These are phyloP conservation scores for Bellardia bayeri DNA, from an alignment of 2,888 invertebrate species.

Conservation along the genomic window DNA sequence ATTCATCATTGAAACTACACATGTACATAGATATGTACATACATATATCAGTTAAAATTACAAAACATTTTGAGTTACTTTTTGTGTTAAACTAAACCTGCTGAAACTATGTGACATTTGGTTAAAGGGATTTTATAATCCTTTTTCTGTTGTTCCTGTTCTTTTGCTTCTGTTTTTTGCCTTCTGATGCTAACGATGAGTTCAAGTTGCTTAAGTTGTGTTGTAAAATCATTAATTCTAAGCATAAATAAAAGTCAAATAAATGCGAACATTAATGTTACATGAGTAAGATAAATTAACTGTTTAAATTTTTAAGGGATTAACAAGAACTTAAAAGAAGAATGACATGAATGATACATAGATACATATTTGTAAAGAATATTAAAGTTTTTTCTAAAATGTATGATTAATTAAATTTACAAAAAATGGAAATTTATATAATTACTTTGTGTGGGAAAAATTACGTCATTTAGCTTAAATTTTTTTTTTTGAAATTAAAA, in stretches of 20 bases:
- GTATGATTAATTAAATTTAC: neutral
- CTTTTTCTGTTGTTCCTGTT: neutral
- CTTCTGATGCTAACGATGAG: conserved; percentile 32
- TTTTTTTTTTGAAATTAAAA: too few relatives aligned
- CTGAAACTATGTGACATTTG: conserved; percentile 20
- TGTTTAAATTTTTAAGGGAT: conserved; percentile 48
- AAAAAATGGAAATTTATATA: too few relatives aligned
- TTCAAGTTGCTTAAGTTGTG: neutral
- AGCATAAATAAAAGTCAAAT: conserved; percentile 63
- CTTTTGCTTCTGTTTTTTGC: neutral
- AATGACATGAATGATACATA: neutral
- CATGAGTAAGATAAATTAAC: conserved; percentile 62
- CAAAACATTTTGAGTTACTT: neutral
- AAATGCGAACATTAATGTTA: conserved; percentile 41
- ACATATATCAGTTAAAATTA: neutral
- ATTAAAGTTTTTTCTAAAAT: neutral
- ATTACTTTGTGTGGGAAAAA: too few relatives aligned
- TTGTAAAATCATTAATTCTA: conserved; percentile 49
- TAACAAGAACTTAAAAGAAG: conserved; percentile 27
- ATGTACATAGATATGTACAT: too few relatives aligned
- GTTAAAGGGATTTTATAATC: neutral
- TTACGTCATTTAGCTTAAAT: too few relatives aligned
- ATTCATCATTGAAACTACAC: neutral
- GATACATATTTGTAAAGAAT: neutral
- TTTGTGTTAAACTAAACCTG: too few relatives aligned